Evolutionary conservation across 2,888 invertebrate genomes (phyloP).

Genomic region (Trachelus troglodyta): DNA sequence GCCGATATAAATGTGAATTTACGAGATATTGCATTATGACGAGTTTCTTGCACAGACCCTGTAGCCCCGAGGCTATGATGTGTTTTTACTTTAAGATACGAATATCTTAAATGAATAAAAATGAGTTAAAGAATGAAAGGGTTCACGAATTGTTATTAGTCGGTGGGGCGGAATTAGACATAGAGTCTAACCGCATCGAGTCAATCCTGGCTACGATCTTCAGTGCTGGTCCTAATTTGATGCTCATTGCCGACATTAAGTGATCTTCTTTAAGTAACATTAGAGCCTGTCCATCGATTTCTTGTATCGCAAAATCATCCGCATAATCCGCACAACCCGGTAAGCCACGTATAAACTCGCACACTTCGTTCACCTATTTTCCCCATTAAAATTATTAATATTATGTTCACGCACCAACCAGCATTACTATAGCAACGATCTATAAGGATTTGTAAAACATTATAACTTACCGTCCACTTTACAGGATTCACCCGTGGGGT

Average conservation of each 20-base stretch:
- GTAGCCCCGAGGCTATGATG: constrained; percentile 38
- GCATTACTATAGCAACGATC: neutral
- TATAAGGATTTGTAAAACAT: constrained; percentile 5
- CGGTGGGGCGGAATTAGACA: constrained; percentile 48
- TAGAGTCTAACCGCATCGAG: constrained; percentile 76
- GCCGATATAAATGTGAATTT: neutral
- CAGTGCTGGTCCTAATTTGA: constrained; percentile 95
- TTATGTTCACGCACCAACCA: neutral
- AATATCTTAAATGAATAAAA: neutral
- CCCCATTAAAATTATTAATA: neutral
- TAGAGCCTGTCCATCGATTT: constrained; percentile 95
- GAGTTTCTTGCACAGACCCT: constrained; percentile 49
- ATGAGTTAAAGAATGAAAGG: constrained; percentile 10
- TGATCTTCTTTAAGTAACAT: constrained; percentile 94
- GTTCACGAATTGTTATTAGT: constrained; percentile 40
- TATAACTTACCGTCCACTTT: constrained; percentile 73
- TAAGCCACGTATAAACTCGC: constrained; percentile 87
- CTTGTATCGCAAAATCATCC: constrained; percentile 94
- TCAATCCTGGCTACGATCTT: constrained; percentile 95
- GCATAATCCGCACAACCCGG: constrained; percentile 94
- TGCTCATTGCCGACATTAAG: constrained; percentile 92
- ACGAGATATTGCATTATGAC: neutral
- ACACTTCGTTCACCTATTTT: constrained; percentile 83
- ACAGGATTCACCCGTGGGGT: constrained; percentile 72
- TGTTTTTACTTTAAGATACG: constrained; percentile 1